Base-by-base conservation (phyloP, 1,140 invertebrate species). In the Hormaphis cornu region DNA sequence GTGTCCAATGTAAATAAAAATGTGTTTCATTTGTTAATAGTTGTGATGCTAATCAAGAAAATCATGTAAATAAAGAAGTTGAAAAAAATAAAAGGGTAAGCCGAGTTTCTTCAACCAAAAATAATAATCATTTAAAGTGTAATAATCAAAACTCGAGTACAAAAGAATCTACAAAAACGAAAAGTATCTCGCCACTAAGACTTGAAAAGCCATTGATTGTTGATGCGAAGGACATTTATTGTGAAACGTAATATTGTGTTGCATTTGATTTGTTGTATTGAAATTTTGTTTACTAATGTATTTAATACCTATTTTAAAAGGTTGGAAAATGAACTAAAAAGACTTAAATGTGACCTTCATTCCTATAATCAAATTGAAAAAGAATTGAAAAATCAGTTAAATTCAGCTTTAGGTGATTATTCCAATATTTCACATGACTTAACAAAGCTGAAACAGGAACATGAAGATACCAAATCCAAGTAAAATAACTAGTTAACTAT, bases 321-420 rank as follows among this genome's bases (percentile, higher is more conserved):
- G 74, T 76, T 86, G 72, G 84, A 86, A 76, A 75, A 72, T 66
- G 73, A 95, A 75, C 80, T 92, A 16, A 93, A 92, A 78, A 83
- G 88, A 75, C 81, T 93, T 74, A 89, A 90, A 75, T 80, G 83
- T 70, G 91, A 95, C 77, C 82, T 94, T 69, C 86, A 87, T 73
- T 81, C 82, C 35, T 86, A 85, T 77, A 83, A 89, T 76, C 88
- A 90, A 77, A 82, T 83, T 73, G 91, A 95, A 78, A 88, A 90
- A 77, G 91, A 95, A 71, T 80, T 95, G 70, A 81, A 89, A 74
- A 84, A 86, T 76, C 91, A 94, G 80, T 83, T 94, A 66, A 86
- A 82, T 76, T 80, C 79, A 71, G 76, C 86, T 24, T 79, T 83
- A 18, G 81, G 83, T 42, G 83, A 83, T 69, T 91, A 94, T 75